Base-by-base conservation (phyloP, 2,888 invertebrate genomes). In the Lacanobia wlatinum region DNA sequence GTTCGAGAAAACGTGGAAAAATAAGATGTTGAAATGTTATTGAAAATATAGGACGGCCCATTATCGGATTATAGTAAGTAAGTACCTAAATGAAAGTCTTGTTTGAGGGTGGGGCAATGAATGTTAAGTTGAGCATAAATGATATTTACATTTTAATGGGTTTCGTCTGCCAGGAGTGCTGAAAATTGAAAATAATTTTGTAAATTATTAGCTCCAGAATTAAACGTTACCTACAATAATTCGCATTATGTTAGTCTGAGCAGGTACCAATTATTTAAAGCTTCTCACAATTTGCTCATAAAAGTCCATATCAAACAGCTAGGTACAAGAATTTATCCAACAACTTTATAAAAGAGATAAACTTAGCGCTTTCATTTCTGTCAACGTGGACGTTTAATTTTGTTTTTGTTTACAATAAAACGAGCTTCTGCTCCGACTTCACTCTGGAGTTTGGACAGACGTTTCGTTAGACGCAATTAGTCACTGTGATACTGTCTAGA, bases 361-460 rank as follows among this genome's bases (percentile, higher is more conserved):
- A 80, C 53, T 55, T 61, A 62, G 40, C 50, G 48, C 60, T 65
- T 73, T 64, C 50, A 73, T 56, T 52, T 55, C 50, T 73, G 80
- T 56, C 53, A 60, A 43, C 64, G 43, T 16, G 59, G 55, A 73
- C 55, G 55, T 80, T 67, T 52, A 56, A 68, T 81, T 80, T 66
- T 76, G 56, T 81, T 81, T 78, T 81, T 76, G 77, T 70, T 63
- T 70, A 62, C 64, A 58, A 64, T 76, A 69, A 81, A 63, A 58
- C 65, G 60, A 76, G 46, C 48, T 62, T 76, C 75, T 61, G 23
- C 50, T 28, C 28, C 38, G n/a, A 66, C 58, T 70, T 38, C 23
- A n/a, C 55, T 70, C 46, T 60, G 70, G 65, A n/a, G 50, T 70
- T 40, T 60, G 70, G 65, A 63, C 77, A 62, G 67, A 58, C 63